phyloP scores from a whole-genome alignment of 2,113 vertebrate species.

The Maccullochella peelii region DNA sequence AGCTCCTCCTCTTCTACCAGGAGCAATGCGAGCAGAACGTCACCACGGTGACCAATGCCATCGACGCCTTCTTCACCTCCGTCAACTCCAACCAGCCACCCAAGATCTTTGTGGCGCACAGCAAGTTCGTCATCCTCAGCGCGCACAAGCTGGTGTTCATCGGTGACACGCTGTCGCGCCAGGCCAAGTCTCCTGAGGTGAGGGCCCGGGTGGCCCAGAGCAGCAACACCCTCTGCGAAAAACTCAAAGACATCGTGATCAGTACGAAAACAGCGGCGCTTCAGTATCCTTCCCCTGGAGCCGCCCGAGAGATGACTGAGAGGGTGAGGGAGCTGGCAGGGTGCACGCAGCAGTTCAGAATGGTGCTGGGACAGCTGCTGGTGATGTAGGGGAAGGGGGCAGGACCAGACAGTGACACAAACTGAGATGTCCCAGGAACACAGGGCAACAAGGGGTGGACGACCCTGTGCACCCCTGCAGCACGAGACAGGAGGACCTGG shows the following conservation, averaged over 20 bases:
- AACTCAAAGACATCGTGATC: constrained; percentile 95
- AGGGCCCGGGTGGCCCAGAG: constrained; percentile 92
- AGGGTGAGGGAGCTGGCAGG: constrained; percentile 91
- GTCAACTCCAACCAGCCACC: constrained; percentile 95
- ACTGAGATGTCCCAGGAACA: constrained; percentile 31
- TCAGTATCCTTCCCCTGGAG: constrained; percentile 90
- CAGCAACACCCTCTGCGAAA: constrained; percentile 95
- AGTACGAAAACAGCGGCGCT: constrained; percentile 94
- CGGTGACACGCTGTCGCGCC: constrained; percentile 94
- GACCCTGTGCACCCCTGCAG: not conserved
- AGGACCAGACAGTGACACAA: constrained; percentile 13
- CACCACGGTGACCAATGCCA: constrained; percentile 92
- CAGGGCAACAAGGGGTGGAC: not conserved
- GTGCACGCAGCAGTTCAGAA: constrained; percentile 94
- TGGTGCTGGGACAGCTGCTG: constrained; percentile 92
- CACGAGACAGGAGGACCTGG: constrained; percentile 4
- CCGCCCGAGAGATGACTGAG: constrained; percentile 94
- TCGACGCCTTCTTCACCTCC: constrained; percentile 93
- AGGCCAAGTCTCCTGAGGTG: constrained; percentile 92
- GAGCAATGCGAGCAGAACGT: constrained; percentile 96
- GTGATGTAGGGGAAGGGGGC: constrained; percentile 75
- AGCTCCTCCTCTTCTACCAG: constrained; percentile 96
- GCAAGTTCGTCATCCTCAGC: constrained; percentile 98
- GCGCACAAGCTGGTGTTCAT: constrained; percentile 99
- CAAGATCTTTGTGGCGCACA: constrained; percentile 97